Conservation (phyloP, 2,113 vertebrate species). For the Trogon melanurus region DNA sequence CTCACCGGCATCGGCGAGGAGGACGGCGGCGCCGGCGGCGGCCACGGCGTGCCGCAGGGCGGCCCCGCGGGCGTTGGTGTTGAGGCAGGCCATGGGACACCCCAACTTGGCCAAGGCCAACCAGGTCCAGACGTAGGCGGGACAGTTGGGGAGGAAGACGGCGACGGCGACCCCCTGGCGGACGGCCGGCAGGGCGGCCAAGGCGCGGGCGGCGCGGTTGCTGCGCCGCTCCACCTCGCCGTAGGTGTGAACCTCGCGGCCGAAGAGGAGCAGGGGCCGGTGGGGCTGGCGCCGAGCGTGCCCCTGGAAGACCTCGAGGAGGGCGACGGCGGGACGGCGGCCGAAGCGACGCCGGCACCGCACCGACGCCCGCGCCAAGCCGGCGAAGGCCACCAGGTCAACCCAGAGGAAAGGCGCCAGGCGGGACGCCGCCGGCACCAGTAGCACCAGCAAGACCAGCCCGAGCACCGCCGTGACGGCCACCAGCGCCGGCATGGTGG, state of each 20-base stretch:
- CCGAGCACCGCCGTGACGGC: neutral
- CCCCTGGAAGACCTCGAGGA: neutral
- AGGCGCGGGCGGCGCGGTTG: accelerated
- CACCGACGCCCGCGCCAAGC: accelerated
- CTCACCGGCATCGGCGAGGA: neutral
- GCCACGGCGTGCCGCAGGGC: neutral
- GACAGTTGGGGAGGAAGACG: neutral
- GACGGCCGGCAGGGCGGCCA: accelerated
- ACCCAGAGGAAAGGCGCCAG: accelerated
- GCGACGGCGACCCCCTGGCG: too few species aligned
- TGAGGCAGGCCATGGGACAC: neutral
- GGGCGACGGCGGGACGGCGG: accelerated
- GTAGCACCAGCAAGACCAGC: neutral
- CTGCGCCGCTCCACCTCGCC: accelerated
- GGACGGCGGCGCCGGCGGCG: accelerated
- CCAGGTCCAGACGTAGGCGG: neutral
- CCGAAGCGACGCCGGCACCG: accelerated
- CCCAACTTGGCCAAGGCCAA: neutral
- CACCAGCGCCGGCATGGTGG: neutral
- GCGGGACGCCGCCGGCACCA: accelerated
- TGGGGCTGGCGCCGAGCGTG: accelerated
- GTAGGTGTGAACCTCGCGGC: neutral
- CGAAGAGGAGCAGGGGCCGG: neutral
- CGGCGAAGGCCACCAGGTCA: accelerated
- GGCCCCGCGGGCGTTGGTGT: neutral